Percentiles rank a stretch among this genome's conserved stretches.
These are phyloP conservation scores for Pocota personata DNA, from an alignment of 2,888 invertebrate genomes.

Conservation along the genomic window DNA sequence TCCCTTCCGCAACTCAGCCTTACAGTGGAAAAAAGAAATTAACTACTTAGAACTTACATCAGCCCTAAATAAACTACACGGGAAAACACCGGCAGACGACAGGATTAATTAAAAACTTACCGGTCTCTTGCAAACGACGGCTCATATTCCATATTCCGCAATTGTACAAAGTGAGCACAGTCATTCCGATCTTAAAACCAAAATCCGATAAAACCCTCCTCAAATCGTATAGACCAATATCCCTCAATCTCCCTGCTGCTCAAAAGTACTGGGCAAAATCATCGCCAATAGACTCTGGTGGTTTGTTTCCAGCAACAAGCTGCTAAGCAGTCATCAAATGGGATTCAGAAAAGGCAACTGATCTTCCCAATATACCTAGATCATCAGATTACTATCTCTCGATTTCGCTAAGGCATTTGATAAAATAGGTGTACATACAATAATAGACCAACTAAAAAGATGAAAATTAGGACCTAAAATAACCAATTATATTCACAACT, in stretches of 20 bases:
- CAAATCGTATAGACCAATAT: not conserved
- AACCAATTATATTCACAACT: no score
- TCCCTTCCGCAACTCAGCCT: not conserved
- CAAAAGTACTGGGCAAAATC: constrained; percentile 1
- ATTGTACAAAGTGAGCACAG: not conserved
- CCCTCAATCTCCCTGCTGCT: not conserved
- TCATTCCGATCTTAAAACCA: no score
- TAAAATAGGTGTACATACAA: no score
- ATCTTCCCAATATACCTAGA: no score
- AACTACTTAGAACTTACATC: not conserved
- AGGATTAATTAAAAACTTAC: no score
- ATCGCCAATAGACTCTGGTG: constrained; percentile 14
- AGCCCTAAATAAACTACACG: not conserved
- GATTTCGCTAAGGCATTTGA: no score
- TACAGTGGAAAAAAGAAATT: not conserved
- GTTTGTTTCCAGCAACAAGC: not conserved
- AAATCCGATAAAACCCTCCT: not conserved
- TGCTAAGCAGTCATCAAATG: not conserved
- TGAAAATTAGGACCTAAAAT: no score
- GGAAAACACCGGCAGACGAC: not conserved
- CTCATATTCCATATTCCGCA: not conserved
- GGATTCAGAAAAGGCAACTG: not conserved
- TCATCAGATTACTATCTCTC: no score
- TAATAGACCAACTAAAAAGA: no score
- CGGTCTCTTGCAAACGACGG: not conserved